phyloP scores from a whole-genome alignment of 1,140 invertebrate species.

The Scaptodrosophila lebanonensis region DNA sequence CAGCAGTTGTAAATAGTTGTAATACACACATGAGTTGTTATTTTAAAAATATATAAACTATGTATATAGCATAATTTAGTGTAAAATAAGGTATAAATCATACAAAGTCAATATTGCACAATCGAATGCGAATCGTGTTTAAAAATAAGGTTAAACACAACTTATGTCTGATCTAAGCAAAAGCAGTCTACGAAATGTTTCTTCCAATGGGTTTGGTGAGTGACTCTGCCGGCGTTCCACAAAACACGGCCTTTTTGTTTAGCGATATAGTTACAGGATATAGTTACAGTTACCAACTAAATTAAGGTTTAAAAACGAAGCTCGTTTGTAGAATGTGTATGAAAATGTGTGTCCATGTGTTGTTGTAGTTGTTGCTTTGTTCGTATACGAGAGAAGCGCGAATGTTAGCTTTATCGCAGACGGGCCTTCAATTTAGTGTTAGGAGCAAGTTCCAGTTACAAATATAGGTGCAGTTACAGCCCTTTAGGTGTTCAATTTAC shows the following conservation, averaged over 20 bases:
- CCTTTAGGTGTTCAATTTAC: conserved; percentile 59
- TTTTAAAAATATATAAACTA: conserved; percentile 15
- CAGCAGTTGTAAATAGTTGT: conserved; percentile 55
- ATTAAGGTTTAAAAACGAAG: conserved; percentile 28
- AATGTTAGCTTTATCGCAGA: not conserved
- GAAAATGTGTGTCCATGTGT: not conserved
- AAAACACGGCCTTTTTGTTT: no score
- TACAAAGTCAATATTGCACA: conserved; percentile 66
- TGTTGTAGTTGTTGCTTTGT: conserved; percentile 3
- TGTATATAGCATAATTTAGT: conserved; percentile 18
- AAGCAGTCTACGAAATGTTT: conserved; percentile 64
- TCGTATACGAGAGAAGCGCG: conserved; percentile 37
- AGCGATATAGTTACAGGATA: no score
- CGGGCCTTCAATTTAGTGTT: not conserved
- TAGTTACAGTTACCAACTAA: conserved; percentile 14
- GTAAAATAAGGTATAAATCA: conserved; percentile 40
- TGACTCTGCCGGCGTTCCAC: conserved; percentile 26
- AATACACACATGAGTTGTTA: conserved; percentile 41
- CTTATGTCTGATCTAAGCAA: conserved; percentile 35
- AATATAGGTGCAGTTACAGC: conserved; percentile 28
- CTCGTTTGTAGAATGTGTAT: conserved; percentile 37
- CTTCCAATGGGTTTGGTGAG: conserved; percentile 58
- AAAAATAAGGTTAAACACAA: conserved; percentile 28
- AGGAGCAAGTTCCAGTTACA: no score
- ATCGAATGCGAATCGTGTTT: conserved; percentile 50